Evolutionary conservation across 2,113 vertebrate genomes (phyloP).

Genomic region (Polypterus senegalus): DNA sequence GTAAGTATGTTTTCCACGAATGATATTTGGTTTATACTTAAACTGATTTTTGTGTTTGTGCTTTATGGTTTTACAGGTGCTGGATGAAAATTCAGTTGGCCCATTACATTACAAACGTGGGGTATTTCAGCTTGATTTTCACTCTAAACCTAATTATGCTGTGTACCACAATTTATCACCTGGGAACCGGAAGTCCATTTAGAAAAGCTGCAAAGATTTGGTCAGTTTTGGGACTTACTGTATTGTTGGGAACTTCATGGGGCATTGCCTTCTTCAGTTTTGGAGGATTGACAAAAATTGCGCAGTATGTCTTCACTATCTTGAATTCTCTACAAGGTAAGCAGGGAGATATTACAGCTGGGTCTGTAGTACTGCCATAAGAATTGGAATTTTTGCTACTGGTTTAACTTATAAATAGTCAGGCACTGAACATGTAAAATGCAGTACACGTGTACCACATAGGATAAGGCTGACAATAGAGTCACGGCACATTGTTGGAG

Average conservation of each 20-base stretch:
- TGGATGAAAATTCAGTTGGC: conserved; percentile 42
- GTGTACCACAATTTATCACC: conserved; percentile 36
- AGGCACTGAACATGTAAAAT: too few relatives aligned
- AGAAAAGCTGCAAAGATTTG: conserved; percentile 34
- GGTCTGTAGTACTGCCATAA: too few relatives aligned
- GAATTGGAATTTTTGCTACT: too few relatives aligned
- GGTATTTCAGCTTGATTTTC: conserved; percentile 29
- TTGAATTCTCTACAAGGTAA: conserved; percentile 53
- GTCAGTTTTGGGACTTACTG: conserved; percentile 59
- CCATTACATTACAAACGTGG: conserved; percentile 37
- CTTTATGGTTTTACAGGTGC: conserved; percentile 32
- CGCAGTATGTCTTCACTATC: conserved; percentile 42
- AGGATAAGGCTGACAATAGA: too few relatives aligned
- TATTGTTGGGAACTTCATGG: conserved; percentile 50
- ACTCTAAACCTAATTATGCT: conserved; percentile 41
- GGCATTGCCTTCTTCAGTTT: conserved; percentile 37
- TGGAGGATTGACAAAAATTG: conserved; percentile 25
- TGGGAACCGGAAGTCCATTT: conserved; percentile 36
- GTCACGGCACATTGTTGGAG: too few relatives aligned
- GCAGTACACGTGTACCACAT: too few relatives aligned
- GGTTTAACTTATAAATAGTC: too few relatives aligned
- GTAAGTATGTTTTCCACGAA: too few relatives aligned
- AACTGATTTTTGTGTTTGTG: background rate
- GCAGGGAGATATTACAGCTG: conserved; percentile 1
- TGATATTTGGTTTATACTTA: background rate